phyloP scores from a whole-genome alignment of 2,888 invertebrate genomes.

The Chymomyza caudatula region DNA sequence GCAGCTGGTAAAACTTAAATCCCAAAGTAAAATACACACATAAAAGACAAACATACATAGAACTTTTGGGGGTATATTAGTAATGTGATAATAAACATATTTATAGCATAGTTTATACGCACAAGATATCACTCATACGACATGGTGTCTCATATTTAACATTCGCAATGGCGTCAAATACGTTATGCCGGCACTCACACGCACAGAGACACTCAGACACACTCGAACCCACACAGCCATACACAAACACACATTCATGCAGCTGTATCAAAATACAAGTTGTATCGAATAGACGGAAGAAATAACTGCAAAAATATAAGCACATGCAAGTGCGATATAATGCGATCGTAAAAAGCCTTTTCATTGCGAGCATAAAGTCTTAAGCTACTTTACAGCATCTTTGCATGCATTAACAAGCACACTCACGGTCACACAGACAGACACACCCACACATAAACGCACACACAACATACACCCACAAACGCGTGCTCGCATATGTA shows the following conservation, averaged over 20 bases:
- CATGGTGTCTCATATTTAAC: slow-evolving; percentile 61
- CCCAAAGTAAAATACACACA: too few relatives aligned
- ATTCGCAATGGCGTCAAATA: slow-evolving; percentile 64
- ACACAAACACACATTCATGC: neutral
- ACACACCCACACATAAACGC: slow-evolving; percentile 22
- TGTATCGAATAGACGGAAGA: slow-evolving; percentile 50
- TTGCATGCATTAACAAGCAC: slow-evolving; percentile 70
- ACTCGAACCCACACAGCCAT: neutral
- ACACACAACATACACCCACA: neutral
- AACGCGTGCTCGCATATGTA: neutral
- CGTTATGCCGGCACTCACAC: slow-evolving; percentile 24
- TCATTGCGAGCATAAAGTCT: slow-evolving; percentile 74
- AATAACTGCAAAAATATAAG: slow-evolving; percentile 62
- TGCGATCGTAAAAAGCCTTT: slow-evolving; percentile 74
- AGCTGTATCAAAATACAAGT: neutral
- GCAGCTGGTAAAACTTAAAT: too few relatives aligned
- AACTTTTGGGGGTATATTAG: too few relatives aligned
- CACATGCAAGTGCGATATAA: slow-evolving; percentile 64
- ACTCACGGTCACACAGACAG: slow-evolving; percentile 57
- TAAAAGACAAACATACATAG: neutral
- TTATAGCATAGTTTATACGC: slow-evolving; percentile 74
- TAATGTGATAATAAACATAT: slow-evolving; percentile 70
- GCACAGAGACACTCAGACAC: neutral
- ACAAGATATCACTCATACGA: slow-evolving; percentile 67
- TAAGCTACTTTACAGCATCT: slow-evolving; percentile 74